Percentiles rank a stretch among this genome's conserved stretches.
These are phyloP conservation scores for Tapirus terrestris DNA, from an alignment of 2,113 vertebrate species.

Conservation along the genomic window DNA sequence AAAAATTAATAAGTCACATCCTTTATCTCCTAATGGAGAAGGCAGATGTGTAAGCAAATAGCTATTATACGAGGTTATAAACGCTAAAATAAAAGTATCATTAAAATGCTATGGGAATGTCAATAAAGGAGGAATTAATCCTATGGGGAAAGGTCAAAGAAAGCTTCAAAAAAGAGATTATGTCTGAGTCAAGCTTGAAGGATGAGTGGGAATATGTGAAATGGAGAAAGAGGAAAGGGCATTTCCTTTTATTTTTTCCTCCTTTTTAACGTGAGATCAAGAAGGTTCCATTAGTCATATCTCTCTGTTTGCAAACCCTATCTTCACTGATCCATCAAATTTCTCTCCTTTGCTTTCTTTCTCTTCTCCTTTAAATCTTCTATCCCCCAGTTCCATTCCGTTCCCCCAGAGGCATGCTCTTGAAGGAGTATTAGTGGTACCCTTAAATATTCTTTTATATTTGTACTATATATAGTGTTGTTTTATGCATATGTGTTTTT, in stretches of 20 bases:
- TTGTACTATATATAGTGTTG: neutral
- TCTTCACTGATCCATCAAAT: neutral
- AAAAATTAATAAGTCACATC: slow-evolving; percentile 67
- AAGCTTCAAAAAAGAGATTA: slow-evolving; percentile 37
- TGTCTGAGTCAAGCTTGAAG: slow-evolving; percentile 37
- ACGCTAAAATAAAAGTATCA: slow-evolving; percentile 61
- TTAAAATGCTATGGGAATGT: slow-evolving; percentile 65
- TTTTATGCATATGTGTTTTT: slow-evolving; percentile 16
- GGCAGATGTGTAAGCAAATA: slow-evolving; percentile 63
- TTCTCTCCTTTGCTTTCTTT: neutral
- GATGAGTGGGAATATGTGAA: neutral
- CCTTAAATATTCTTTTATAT: neutral
- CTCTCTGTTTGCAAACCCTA: neutral
- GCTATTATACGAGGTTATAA: slow-evolving; percentile 64
- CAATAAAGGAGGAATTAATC: slow-evolving; percentile 66
- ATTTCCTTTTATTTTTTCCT: slow-evolving; percentile 34
- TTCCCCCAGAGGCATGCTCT: neutral
- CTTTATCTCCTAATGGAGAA: slow-evolving; percentile 60
- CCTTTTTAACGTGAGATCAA: neutral
- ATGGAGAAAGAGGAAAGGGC: neutral
- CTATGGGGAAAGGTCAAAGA: slow-evolving; percentile 58
- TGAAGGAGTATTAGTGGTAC: neutral
- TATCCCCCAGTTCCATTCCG: neutral
- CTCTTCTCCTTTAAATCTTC: slow-evolving; percentile 8
- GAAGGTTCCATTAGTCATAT: neutral